Evolutionary conservation across 2,113 vertebrate species (phyloP).

Genomic region (Porphyrio hochstetteri): DNA sequence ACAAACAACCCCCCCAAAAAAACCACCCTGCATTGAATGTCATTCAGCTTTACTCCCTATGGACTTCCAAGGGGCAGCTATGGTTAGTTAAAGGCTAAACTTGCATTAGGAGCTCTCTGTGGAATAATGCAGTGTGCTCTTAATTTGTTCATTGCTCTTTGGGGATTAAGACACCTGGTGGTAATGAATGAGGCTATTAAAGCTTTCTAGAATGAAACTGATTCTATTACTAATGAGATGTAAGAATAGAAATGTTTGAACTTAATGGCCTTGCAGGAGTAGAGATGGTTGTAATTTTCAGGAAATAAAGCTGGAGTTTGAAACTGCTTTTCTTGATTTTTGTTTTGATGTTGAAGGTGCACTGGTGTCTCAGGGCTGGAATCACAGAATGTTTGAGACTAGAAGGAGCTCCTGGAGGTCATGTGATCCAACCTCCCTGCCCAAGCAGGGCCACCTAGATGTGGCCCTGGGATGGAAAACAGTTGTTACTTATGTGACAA

Average conservation of each 20-base stretch:
- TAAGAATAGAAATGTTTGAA: slow-evolving; percentile 15
- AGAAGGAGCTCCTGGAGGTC: neutral
- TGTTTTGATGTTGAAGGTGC: neutral
- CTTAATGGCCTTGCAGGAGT: neutral
- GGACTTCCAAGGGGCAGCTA: neutral
- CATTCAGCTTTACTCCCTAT: neutral
- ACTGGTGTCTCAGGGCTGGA: neutral
- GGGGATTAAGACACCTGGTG: neutral
- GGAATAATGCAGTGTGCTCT: neutral
- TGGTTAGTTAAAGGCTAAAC: neutral
- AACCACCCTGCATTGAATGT: neutral
- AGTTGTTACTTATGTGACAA: neutral
- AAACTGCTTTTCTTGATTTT: neutral
- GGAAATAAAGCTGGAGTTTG: neutral
- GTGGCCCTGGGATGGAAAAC: neutral
- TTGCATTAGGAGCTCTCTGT: neutral
- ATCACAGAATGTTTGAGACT: neutral
- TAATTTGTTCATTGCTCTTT: neutral
- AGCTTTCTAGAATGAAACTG: slow-evolving; percentile 14
- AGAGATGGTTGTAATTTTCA: neutral
- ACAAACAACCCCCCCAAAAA: too few species aligned
- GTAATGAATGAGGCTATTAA: slow-evolving; percentile 12
- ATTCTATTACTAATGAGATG: neutral
- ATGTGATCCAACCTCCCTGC: neutral
- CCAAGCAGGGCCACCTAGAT: neutral